Evolutionary conservation across 2,797 vertebrate species (phyloP), one percentile per base, ranked within the genome.

Genomic region (Geotrypetes seraphini): DNA sequence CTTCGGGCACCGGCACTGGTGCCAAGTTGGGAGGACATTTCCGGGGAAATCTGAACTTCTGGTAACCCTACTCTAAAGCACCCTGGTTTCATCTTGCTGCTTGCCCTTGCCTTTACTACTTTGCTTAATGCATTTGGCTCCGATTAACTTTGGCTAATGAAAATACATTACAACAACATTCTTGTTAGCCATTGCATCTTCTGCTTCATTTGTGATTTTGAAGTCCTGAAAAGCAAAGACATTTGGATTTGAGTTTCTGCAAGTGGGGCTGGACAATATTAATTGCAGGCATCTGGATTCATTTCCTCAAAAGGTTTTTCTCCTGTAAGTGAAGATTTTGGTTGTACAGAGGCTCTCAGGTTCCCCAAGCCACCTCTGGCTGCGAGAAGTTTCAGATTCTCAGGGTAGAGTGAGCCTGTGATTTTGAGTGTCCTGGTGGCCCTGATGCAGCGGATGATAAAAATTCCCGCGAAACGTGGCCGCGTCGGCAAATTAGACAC

Each of bases 51-150:
- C n/a, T 81, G 84, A 78, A 64, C 76, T 35, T 36, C 76, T 94
- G 88, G 95, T 92, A 92, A 83, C 75, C 78, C 54, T 31, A 79
- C 86, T 90, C 78, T 84, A 70, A 61, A 80, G 84, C 84, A 54
- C 65, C 50, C 50, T 64, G 41, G 48, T 69, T 73, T 61, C 62
- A 59, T 47, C 67, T 54, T n/a, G n/a, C n/a, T n/a, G n/a, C n/a
- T n/a, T n/a, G n/a, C n/a, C n/a, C 20, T 24, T 33, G n/a, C 44
- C 58, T 47, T 70, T 73, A 61, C 68, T 71, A 67, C 74, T 75
- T 67, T 61, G 50, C 65, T 74, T 71, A 63, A 70, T 42, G 76
- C 73, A 80, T 86, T 87, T 84, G 76, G 74, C 73, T 79, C 71
- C 76, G 79, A 84, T 89, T 83, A 85, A 61, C 62, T 69, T 76